Evolutionary conservation across 2,797 vertebrate species (phyloP), one percentile per base, ranked within the genome.

Genomic region (Acanthiza pusilla): DNA sequence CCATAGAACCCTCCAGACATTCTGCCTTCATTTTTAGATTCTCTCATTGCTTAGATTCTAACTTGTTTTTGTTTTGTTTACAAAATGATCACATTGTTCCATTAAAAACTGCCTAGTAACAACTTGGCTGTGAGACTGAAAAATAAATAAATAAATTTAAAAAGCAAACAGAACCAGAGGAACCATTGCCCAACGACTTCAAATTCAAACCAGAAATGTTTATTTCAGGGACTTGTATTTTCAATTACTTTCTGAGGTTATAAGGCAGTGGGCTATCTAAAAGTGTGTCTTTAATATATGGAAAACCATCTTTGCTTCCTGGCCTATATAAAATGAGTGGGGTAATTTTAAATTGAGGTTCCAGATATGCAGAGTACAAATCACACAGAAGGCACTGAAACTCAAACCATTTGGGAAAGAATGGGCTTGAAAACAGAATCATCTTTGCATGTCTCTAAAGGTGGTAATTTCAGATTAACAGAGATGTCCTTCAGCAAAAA

Each of bases 101-200:
- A 71, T 67, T 70, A 86, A 94, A 94, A 94, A 67, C 22, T 94
- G 82, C 89, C 76, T 68, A 89, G 76, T 88, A 86, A 93, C 76
- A 88, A 66, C 67, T 79, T 94, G 89, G 63, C 67, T n/a, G 36
- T 25, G 40, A 81, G 19, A 83, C 40, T 16, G 55, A 70, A 81
- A 85, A 73, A 58, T 43, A 78, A 71, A 63, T 48, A 63, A 55
- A 71, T 43, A 73, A 19, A 45, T 48, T 29, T 11, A 48, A 73
- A 79, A 77, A 25, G 34, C 71, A 73, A 91, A 40, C 19, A 76
- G 38, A 84, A 78, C 16, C 32, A 75, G 40, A 73, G 72, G 30
- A 90, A 36, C 34, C 34, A 73, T n/a, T 86, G 61, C 77, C 60
- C 74, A 88, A 84, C 42, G 29, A 91, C 45, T 79, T 91, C 32